Evolutionary conservation across 1,140 invertebrate species (phyloP).

Genomic region (Macrobrachium nipponense): DNA sequence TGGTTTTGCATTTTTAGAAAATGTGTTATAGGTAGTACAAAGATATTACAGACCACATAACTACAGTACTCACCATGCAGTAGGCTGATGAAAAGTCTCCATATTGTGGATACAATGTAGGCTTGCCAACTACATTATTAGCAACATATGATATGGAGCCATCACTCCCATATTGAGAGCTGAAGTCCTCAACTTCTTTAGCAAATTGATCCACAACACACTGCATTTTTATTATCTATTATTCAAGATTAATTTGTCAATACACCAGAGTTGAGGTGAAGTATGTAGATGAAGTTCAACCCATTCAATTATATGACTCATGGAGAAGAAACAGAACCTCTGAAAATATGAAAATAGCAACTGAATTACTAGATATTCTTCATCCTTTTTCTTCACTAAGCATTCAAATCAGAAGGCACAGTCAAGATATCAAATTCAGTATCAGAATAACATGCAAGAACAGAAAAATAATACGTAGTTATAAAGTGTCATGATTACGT

Average conservation of each 20-base stretch:
- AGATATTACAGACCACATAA: not conserved
- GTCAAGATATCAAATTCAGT: no score
- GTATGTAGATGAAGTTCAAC: not conserved
- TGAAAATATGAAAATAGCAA: no score
- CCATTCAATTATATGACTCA: not conserved
- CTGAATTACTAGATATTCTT: no score
- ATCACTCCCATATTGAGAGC: conserved; percentile 71
- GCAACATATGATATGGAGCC: conserved; percentile 69
- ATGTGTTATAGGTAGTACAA: no score
- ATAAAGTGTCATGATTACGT: no score
- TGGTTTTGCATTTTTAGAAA: no score
- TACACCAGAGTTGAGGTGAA: no score
- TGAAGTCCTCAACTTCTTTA: conserved; percentile 68
- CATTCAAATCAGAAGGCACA: no score
- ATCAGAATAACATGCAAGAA: no score
- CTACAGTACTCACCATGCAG: conserved; percentile 68
- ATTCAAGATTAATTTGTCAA: not conserved
- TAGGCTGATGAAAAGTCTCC: conserved; percentile 70
- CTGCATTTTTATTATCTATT: conserved; percentile 21
- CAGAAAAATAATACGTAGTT: no score
- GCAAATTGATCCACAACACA: conserved; percentile 64
- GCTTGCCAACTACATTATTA: conserved; percentile 68
- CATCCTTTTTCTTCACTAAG: no score
- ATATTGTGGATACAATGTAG: conserved; percentile 69
- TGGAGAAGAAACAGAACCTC: no score